Conservation (phyloP, 37 sponge, comb jelly and placozoan species). For the Ianthella basta region DNA sequence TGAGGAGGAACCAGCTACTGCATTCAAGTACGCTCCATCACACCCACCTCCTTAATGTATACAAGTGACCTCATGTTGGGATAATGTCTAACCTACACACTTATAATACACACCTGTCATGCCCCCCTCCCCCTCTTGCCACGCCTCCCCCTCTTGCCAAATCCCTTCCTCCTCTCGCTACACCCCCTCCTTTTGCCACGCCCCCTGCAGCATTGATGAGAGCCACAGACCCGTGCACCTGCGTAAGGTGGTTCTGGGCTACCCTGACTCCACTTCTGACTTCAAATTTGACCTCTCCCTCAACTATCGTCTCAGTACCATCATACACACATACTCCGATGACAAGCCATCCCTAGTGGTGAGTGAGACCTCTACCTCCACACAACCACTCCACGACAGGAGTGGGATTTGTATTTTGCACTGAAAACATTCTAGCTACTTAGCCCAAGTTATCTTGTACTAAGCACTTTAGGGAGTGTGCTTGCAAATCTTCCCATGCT, state of each 20-base stretch:
- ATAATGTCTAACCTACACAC: too few relatives aligned
- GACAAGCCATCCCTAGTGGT: slow-evolving; percentile 95
- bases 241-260: slow-evolving; percentile 92
- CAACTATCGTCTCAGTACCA: slow-evolving; percentile 85
- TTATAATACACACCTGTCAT: too few relatives aligned
- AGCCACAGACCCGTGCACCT: slow-evolving; percentile 93
- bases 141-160: too few relatives aligned
- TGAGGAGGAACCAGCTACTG: slow-evolving; percentile 65
- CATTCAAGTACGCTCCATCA: slow-evolving; percentile 34
- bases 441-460: too few relatives aligned
- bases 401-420: background rate
- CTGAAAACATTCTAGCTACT: too few relatives aligned
- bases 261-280: slow-evolving; percentile 72
- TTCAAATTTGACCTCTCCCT: slow-evolving; percentile 95
- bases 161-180: too few relatives aligned
- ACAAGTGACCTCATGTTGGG: too few relatives aligned
- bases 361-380: slow-evolving; percentile 8
- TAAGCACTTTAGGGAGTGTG: too few relatives aligned
- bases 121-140: background rate
- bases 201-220: slow-evolving; percentile 82
- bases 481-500: too few relatives aligned
- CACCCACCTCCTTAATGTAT: background rate
- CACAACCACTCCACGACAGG: too few relatives aligned
- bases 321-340: slow-evolving; percentile 92
- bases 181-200: too few relatives aligned